Evolutionary conservation across 2,888 invertebrate species (phyloP), one percentile per base, ranked within the genome.

Genomic region (Eilema griseolum): DNA sequence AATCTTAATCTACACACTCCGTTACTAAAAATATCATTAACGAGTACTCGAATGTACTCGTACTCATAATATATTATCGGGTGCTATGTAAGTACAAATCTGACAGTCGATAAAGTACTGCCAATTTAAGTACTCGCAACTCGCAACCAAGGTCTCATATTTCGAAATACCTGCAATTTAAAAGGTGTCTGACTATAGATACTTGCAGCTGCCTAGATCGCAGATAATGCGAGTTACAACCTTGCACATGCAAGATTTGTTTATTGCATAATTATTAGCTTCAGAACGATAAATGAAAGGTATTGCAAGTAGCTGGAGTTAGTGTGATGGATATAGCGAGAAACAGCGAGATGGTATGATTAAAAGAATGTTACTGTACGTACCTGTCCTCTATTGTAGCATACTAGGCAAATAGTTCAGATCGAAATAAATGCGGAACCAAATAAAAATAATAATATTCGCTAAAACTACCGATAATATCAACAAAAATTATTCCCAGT

Each of bases 151-250:
- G 80, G 82, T 46, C 26, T 63, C 31, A 23, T 31, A 31, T 81
- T 81, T 76, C 80, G 70, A 73, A 75, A 77, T 66, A 61, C 23
- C 67, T 62, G 71, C 71, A 69, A 81, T 70, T 75, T 73, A 41
- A 73, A 67, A 69, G 28, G 37, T 46, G 28, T 56, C 37, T 60
- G 74, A 20, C 73, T 77, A 77, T 81, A 81, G 71, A 74, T 73
- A 59, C 69, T 41, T 70, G 56, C 61, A 41, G 62, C 52, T 56
- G 67, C 71, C 52, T 62, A 70, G 72, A 80, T 81, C 46, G 3
- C 0, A 66, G 79, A 80, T 79, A 75, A 66, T 23, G 14, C 20
- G 37, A 74, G 57, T 14, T 56, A 60, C 62, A 56, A 24, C 63
- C 66, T 61, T 41, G 68, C 37, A 70, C 67, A 33, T 28, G 60